A percentile compares a stretch with the other conserved stretches of the same genome.
Conservation (phyloP, 2,113 vertebrate species). For the Lepisosteus oculatus region DNA sequence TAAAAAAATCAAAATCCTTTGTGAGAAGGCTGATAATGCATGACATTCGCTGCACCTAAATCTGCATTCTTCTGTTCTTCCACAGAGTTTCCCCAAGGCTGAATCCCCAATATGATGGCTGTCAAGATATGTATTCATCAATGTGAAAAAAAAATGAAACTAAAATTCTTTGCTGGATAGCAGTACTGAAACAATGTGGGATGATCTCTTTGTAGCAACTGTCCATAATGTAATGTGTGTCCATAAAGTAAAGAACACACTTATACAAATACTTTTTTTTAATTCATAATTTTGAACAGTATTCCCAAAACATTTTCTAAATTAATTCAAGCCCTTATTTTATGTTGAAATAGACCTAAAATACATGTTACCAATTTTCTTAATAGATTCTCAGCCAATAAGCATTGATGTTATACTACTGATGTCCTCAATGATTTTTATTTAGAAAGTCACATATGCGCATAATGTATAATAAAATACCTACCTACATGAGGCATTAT, state of each 20-base stretch:
- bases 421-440: too few species aligned
- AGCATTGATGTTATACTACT: too few species aligned
- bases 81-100: slow-evolving; percentile 27
- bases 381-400: background rate
- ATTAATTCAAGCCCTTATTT: too few species aligned
- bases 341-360: too few species aligned
- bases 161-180: slow-evolving; percentile 42
- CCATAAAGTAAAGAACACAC: background rate
- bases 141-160: slow-evolving; percentile 23
- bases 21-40: slow-evolving; percentile 37
- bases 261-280: too few species aligned
- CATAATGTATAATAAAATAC: too few species aligned
- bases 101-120: slow-evolving; percentile 34
- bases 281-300: too few species aligned
- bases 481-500: too few species aligned
- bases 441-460: too few species aligned
- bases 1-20: slow-evolving; percentile 36
- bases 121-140: slow-evolving; percentile 40
- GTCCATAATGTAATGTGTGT: slow-evolving; percentile 34
- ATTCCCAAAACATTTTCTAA: too few species aligned
- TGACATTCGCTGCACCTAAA: slow-evolving; percentile 48
- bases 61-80: slow-evolving; percentile 38
- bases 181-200: slow-evolving; percentile 26
- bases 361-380: slow-evolving; percentile 16
- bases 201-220: slow-evolving; percentile 26